A percentile compares a stretch with the other conserved stretches of the same genome.
phyloP scores from a whole-genome alignment of 2,113 vertebrate species.

The Hiodon tergisus region DNA sequence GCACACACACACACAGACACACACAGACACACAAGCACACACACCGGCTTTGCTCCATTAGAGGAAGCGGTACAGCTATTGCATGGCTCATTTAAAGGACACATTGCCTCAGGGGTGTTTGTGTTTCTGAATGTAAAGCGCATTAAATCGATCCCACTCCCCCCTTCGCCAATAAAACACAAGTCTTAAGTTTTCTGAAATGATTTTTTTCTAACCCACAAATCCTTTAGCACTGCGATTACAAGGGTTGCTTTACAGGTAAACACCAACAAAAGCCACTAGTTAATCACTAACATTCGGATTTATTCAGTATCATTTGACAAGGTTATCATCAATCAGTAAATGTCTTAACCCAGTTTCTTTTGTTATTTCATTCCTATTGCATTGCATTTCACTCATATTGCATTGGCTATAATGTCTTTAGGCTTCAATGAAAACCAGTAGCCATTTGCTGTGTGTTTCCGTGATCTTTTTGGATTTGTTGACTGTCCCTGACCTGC shows the following conservation, averaged over 20 bases:
- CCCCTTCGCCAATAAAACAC: neutral
- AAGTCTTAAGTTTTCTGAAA: neutral
- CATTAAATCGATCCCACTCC: neutral
- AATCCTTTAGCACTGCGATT: slow-evolving; percentile 22
- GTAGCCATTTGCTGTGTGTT: too few species aligned
- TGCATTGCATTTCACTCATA: too few species aligned
- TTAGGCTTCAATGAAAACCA: too few species aligned
- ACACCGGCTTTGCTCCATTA: neutral
- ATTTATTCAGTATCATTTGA: too few species aligned
- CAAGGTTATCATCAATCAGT: too few species aligned
- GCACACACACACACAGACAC: too few species aligned
- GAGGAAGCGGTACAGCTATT: neutral
- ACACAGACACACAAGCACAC: neutral
- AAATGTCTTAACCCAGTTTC: too few species aligned
- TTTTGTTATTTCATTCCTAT: too few species aligned
- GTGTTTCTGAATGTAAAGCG: neutral
- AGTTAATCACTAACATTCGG: too few species aligned
- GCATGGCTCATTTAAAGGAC: neutral
- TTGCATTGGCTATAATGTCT: too few species aligned
- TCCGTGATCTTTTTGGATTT: too few species aligned
- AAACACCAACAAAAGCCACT: neutral
- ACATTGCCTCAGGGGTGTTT: slow-evolving; percentile 10
- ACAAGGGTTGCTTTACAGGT: slow-evolving; percentile 18
- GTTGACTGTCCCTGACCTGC: too few species aligned
- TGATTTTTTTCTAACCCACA: neutral